Conservation (phyloP, 1,140 invertebrate species). For the Scaptomyza hsui region DNA sequence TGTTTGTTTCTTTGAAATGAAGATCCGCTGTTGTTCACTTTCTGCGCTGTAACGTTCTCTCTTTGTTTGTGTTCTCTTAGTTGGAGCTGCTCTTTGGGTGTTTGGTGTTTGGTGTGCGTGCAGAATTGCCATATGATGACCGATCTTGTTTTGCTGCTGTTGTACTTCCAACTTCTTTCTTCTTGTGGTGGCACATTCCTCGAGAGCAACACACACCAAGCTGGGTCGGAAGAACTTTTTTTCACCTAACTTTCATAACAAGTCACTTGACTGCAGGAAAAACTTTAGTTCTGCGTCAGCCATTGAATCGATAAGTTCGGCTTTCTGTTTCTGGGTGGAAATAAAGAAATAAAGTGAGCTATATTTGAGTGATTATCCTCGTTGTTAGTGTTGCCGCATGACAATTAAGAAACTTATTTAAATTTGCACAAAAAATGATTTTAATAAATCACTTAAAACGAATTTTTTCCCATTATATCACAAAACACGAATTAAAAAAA, state of each 20-base stretch:
- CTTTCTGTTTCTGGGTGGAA: conserved; percentile 18
- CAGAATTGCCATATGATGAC: conserved; percentile 1
- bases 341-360: background rate
- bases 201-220: conserved; percentile 19
- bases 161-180: background rate
- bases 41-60: conserved; percentile 37
- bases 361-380: conserved; percentile 6
- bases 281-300: conserved; percentile 74
- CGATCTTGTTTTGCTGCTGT: conserved; percentile 17
- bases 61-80: conserved; percentile 18
- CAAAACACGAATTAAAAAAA: background rate
- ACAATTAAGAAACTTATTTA: background rate
- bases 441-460: too few species aligned
- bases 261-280: conserved; percentile 60
- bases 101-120: background rate
- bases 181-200: background rate
- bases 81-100: conserved; percentile 14
- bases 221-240: conserved; percentile 56
- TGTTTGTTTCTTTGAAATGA: conserved; percentile 37
- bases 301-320: conserved; percentile 72
- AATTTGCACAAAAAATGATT: background rate
- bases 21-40: conserved; percentile 43
- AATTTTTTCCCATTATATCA: too few species aligned
- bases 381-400: conserved; percentile 6
- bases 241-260: conserved; percentile 72